A percentile compares a stretch with the other conserved stretches of the same genome.
phyloP scores from a whole-genome alignment of 2,888 invertebrate genomes.

The Euclidia mi region DNA sequence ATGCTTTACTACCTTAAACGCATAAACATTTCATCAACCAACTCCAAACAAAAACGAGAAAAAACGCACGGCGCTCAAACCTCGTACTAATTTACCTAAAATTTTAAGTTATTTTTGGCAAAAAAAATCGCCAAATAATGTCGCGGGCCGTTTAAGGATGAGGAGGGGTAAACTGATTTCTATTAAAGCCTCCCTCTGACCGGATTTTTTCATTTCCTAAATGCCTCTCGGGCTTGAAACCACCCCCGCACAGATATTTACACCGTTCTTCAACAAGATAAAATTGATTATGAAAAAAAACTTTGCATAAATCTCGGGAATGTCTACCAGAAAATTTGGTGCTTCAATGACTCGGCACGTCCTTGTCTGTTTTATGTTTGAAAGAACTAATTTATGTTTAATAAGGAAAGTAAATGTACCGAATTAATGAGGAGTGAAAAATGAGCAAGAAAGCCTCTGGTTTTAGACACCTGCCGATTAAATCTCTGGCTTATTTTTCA shows the following conservation, averaged over 20 bases:
- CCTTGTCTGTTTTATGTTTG: constrained; percentile 3
- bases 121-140: constrained; percentile 59
- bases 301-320: constrained; percentile 18
- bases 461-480: too few species aligned
- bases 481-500: too few species aligned
- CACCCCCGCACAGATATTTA: constrained; percentile 50
- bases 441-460: too few species aligned
- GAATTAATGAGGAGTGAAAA: too few species aligned
- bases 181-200: constrained; percentile 70
- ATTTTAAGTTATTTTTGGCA: constrained; percentile 53
- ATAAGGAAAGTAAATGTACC: too few species aligned
- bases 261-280: constrained; percentile 45
- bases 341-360: constrained; percentile 12
- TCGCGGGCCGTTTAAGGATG: constrained; percentile 60
- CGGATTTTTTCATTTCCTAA: constrained; percentile 84
- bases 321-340: constrained; percentile 5
- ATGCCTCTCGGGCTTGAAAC: constrained; percentile 57
- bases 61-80: constrained; percentile 17
- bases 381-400: neutral
- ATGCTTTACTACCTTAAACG: too few species aligned
- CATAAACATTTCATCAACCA: too few species aligned
- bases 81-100: constrained; percentile 44
- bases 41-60: neutral
- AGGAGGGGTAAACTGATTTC: constrained; percentile 66
- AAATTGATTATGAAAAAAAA: constrained; percentile 39